Conservation (phyloP, 2,113 vertebrate species). For the Synodontis membranacea region DNA sequence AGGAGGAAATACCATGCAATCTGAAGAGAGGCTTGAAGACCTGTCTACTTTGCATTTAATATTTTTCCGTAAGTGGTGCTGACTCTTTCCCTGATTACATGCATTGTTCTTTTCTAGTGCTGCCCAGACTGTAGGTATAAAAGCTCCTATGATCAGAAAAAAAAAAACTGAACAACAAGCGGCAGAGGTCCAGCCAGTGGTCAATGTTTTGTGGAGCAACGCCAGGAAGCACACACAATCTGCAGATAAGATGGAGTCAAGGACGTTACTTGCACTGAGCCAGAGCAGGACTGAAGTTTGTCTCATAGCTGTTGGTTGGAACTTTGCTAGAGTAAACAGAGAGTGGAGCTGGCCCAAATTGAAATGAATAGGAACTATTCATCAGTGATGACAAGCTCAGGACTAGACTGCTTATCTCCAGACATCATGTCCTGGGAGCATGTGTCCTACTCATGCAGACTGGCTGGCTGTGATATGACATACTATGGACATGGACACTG, state of each 20-base stretch:
- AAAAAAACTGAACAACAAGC: constrained; percentile 34
- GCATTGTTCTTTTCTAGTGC: constrained; percentile 45
- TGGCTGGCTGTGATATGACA: constrained; percentile 5
- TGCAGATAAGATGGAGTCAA: constrained; percentile 45
- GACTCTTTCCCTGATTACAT: constrained; percentile 65
- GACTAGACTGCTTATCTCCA: constrained; percentile 44
- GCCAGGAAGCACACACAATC: constrained; percentile 17
- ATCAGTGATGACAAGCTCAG: constrained; percentile 58
- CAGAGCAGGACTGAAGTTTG: constrained; percentile 23
- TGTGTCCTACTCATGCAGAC: constrained; percentile 17
- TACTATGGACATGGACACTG: constrained; percentile 12
- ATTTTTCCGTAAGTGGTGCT: constrained; percentile 42
- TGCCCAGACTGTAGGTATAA: constrained; percentile 17
- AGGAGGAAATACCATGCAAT: constrained; percentile 57
- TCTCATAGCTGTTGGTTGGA: constrained; percentile 2
- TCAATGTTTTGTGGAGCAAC: constrained; percentile 10
- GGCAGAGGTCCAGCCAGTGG: background rate
- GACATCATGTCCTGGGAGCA: constrained; percentile 21
- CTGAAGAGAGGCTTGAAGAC: constrained; percentile 35
- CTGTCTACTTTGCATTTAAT: constrained; percentile 59
- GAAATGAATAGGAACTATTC: constrained; percentile 42
- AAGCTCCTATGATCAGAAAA: constrained; percentile 36
- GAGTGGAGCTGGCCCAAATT: constrained; percentile 18
- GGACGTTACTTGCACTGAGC: constrained; percentile 2
- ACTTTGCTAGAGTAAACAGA: constrained; percentile 13